Base-by-base conservation (phyloP, 2,113 vertebrate genomes). In the Aspidoscelis tigris region DNA sequence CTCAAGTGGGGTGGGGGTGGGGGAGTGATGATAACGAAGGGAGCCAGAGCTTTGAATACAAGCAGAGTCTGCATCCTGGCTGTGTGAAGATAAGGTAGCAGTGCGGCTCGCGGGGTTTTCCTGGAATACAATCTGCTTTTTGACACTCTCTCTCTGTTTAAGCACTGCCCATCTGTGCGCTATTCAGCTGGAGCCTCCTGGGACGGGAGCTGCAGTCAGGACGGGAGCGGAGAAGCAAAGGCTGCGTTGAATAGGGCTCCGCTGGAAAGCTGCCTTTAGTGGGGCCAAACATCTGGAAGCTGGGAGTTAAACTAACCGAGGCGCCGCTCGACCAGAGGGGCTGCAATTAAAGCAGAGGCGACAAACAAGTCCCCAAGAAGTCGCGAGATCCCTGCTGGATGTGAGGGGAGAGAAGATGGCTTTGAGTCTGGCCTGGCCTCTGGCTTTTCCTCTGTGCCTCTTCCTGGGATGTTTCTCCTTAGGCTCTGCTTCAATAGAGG, bases 271-370 rank as follows among this genome's bases (percentile, higher is more conserved):
- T 91, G 91, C 92, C 89, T 90, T 33, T 83, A 24, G 91, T 89
- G 88, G 84, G 86, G 86, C 90, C 94, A 33, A 33, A 94, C 96
- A 94, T 94, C 95, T 93, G 96, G 95, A 94, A 88, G 92, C 95
- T 93, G 96, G 95, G 94, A 88, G 92, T 93, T 90, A 89, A 88
- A 93, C 90, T 87, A 88, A 89, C 92, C 80, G 88, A 92, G 92
- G 94, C 93, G 87, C 88, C 85, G 87, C 92, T 90, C 87, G 92
- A 87, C 82, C 89, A 82, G 88, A 81, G 89, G 87, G 65, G 65
- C 80, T 44, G 87, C 90, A 50, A 88, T 87, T 90, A 88, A 85
- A 92, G 84, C 69, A 89, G 89, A 91, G 91, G 92, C 85, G 58
- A 92, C 87, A 81, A 75, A 87, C 91, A 76, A 92, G 78, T 26